Base-by-base conservation (phyloP, 2,797 vertebrate species). In the Parauchenoglanis punctatus region DNA sequence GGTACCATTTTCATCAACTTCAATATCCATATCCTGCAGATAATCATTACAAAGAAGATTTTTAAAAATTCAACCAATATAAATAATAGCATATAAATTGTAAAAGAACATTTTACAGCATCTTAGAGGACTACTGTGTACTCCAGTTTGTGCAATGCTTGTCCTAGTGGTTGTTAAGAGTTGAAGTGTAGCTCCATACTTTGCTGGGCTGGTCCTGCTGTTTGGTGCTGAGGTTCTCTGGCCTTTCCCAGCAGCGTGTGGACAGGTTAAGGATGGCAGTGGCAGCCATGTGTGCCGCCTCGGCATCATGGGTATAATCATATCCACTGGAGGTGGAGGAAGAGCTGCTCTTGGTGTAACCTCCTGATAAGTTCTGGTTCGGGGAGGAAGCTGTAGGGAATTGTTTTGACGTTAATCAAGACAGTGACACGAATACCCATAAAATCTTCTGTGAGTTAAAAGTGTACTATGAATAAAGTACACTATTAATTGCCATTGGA, bases 211-310 rank as follows among this genome's bases (percentile, higher is more conserved):
- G 89, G 31, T 97, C 96, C 87, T 96, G 96, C 15, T 96, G 95
- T 93, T 97, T 98, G 67, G 96, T 95, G 93, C 96, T 97, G 92
- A 98, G 97, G 88, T 97, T 99, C 94, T 99, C 98, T 0, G 98
- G 98, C 94, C 97, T 97, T 90, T 99, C 98, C 98, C 98, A 99
- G 94, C 98, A 99, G 92, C 98, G 97, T 0, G 98, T 99, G 91
- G 98, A 99, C 91, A 99, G 96, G 94, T 99, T 99, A 92, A 99
- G 96, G 93, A 99, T 99, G 95, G 98, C 98, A 0, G 98, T 99
- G 86, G 98, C 98, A 0, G 98, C 98, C 98, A 99, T 99, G 93
- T 99, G 98, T 0, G 98, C 98, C 0, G 98, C 98, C 94, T 99
- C 98, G 0, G 98, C 98, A 0, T 99, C 98, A 0, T 99, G 98